phyloP scores from a whole-genome alignment of 2,888 invertebrate genomes.

The Schizaphis graminum region DNA sequence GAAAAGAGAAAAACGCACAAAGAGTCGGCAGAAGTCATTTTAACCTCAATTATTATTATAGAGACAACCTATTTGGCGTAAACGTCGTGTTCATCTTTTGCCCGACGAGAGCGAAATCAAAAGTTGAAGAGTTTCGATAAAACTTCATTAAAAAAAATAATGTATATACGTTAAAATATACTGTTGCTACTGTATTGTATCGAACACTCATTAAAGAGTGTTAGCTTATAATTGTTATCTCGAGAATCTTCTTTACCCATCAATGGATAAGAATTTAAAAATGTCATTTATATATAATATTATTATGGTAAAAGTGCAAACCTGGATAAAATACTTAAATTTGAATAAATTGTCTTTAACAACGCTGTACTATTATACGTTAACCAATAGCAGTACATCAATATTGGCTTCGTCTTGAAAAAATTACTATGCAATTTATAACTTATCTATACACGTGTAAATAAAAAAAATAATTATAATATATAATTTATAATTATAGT shows the following conservation, averaged over 20 bases:
- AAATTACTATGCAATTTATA: not conserved
- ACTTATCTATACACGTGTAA: not conserved
- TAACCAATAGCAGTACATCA: not conserved
- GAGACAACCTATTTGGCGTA: conserved; percentile 14
- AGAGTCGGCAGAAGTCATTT: conserved; percentile 41
- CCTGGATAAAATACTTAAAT: not conserved
- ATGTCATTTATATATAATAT: not conserved
- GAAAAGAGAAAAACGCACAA: conserved; percentile 46
- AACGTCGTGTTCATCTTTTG: not conserved
- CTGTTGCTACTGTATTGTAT: not conserved
- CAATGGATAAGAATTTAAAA: not conserved
- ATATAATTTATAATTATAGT: not conserved
- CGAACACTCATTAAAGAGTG: not conserved
- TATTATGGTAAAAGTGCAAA: not conserved
- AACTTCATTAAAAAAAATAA: not conserved
- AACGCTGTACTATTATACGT: not conserved
- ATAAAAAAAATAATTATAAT: not conserved
- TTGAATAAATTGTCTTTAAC: not conserved
- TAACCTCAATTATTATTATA: conserved; percentile 47
- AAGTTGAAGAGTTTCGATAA: not conserved
- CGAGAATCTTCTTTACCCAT: not conserved
- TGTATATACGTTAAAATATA: not conserved
- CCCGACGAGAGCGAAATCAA: conserved; percentile 15
- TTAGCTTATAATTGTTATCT: not conserved
- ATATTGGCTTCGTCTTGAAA: not conserved